Base-by-base conservation (phyloP, 2,888 invertebrate species). In the Altica lythri region DNA sequence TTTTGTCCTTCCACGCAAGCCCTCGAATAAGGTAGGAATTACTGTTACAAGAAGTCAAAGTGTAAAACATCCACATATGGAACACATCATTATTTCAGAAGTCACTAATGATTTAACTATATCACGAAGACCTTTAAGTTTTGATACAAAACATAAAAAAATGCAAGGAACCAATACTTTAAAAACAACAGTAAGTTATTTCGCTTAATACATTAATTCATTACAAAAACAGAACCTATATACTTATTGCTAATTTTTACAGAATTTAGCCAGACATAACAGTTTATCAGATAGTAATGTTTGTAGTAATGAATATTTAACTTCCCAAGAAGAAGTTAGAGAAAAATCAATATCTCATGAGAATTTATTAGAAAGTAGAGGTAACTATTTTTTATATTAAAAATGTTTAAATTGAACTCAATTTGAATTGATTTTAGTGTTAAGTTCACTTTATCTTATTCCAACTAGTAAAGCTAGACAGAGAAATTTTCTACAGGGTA, bases 401-500 rank as follows among this genome's bases (percentile, higher is more conserved):
- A 2, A 6, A 9, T 2, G n/a, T 27, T 16, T 14, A 12, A 17
- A 9, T 34, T 8, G 16, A 2, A 2, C 6, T 35, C 2, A 35
- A 12, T 14, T 14, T 12, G n/a, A 14, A 14, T 35, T 4, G 4
- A 12, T 40, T 40, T 25, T 18, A 62, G 67, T 53, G 42, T 40
- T 63, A 12, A 65, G 55, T 46, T 54, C 53, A 14, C 52, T 67
- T 55, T 86, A 90, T 75, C 82, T 91, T 57, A 90, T 92, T 71
- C 91, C 92, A 14, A 88, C 90, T 1, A 85, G 86, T 63, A 90
- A 89, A 74, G 92, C 90, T 18, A 79, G 90, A 66, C 88, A 90
- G 77, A 85, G 91, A 69, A 92, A 90, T 72, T 90, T 84, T 73
- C 79, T 92, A 2, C 89, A 89, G 72, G 92, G 92, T 32, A 82